phyloP scores from a whole-genome alignment of 2,113 vertebrate genomes.

The Plectropomus leopardus region DNA sequence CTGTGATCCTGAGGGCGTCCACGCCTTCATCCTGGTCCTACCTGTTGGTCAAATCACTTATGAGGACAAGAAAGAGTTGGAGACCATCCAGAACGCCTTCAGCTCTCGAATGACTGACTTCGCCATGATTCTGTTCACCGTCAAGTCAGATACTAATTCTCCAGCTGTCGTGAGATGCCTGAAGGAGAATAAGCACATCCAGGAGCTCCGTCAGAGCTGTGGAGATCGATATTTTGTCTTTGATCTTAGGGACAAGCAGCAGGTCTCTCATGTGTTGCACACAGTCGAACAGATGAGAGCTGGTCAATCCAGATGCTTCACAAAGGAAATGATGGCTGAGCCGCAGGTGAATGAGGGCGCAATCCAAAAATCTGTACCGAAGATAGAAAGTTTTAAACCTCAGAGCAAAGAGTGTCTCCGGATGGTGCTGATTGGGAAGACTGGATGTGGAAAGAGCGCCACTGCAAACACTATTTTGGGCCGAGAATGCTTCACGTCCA shows the following conservation, averaged over 20 bases:
- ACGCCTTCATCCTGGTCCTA: no score
- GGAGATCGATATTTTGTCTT: slow-evolving; percentile 7
- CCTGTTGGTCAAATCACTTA: no score
- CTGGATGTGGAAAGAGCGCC: slow-evolving; percentile 56
- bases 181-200: slow-evolving; percentile 29
- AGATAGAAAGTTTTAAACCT: not conserved
- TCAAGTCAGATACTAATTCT: not conserved
- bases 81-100: no score
- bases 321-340: slow-evolving; percentile 1
- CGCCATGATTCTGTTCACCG: no score
- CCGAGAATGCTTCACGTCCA: slow-evolving; percentile 1
- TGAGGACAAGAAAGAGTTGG: no score
- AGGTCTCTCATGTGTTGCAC: slow-evolving; percentile 15
- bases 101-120: no score
- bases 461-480: slow-evolving; percentile 46
- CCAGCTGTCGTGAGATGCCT: slow-evolving; percentile 5
- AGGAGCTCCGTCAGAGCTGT: slow-evolving; percentile 4
- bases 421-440: slow-evolving; percentile 54
- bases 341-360: not conserved
- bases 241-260: slow-evolving; percentile 31
- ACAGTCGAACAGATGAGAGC: slow-evolving; percentile 38
- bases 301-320: slow-evolving; percentile 20
- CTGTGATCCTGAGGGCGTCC: no score
- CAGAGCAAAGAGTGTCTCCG: not conserved
- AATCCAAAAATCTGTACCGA: not conserved